A percentile compares a stretch with the other conserved stretches of the same genome.
phyloP scores from a whole-genome alignment of 1,140 invertebrate species.

The Lanistes nyassanus region DNA sequence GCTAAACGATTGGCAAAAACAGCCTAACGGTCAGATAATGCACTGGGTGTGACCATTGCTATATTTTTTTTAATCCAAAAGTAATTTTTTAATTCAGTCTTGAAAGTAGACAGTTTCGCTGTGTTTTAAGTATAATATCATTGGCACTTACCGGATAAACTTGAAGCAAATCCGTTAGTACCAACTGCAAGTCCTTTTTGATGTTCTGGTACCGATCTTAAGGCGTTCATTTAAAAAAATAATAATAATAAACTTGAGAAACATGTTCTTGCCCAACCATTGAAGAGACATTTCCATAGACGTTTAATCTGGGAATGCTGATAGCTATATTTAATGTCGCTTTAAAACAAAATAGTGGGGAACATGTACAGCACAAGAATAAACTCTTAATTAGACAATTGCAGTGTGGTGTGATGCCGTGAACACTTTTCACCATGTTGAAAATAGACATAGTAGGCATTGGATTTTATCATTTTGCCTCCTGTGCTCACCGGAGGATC shows the following conservation, averaged over 20 bases:
- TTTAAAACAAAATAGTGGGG: no score
- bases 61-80: background rate
- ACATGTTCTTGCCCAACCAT: no score
- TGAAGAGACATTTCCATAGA: no score
- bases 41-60: background rate
- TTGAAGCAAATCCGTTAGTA: background rate
- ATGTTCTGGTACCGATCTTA: background rate
- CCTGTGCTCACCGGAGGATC: background rate
- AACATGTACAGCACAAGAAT: no score
- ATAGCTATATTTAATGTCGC: no score
- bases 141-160: constrained; percentile 1
- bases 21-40: background rate
- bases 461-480: background rate
- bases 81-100: background rate
- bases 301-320: no score
- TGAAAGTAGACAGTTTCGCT: background rate
- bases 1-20: background rate
- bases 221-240: no score
- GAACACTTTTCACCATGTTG: no score
- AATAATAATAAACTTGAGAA: no score
- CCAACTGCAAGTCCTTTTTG: constrained; percentile 1
- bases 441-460: background rate
- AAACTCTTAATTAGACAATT: no score
- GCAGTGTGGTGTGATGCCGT: no score
- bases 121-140: background rate